These are phyloP conservation scores for Dolomedes plantarius DNA, from an alignment of 2,888 invertebrate genomes.

Conservation along the genomic window DNA sequence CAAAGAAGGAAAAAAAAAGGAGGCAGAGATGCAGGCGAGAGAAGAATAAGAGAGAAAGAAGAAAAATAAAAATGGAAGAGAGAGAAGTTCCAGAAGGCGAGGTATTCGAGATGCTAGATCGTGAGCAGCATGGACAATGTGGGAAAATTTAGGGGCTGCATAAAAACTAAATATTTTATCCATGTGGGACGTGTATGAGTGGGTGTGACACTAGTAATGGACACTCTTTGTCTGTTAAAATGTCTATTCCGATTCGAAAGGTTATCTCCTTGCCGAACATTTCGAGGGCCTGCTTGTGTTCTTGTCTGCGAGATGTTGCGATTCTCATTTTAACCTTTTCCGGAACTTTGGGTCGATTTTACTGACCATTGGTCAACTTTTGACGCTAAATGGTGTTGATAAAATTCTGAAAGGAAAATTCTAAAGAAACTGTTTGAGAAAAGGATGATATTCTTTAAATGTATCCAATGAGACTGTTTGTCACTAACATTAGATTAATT, in stretches of 20 bases:
- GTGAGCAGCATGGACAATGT: constrained; percentile 69
- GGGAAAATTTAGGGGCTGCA: constrained; percentile 51
- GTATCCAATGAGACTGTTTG: too few relatives aligned
- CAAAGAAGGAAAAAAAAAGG: background rate
- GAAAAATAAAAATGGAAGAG: constrained; percentile 36
- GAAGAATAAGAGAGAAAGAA: background rate
- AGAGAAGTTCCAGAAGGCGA: constrained; percentile 51
- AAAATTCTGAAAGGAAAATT: too few relatives aligned
- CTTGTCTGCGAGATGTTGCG: too few relatives aligned
- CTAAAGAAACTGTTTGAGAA: too few relatives aligned
- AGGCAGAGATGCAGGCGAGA: constrained; percentile 8
- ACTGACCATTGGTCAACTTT: too few relatives aligned
- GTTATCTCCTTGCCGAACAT: too few relatives aligned
- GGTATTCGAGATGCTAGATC: constrained; percentile 69
- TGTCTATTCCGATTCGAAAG: background rate
- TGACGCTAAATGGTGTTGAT: too few relatives aligned
- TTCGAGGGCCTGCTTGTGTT: too few relatives aligned
- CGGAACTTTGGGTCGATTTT: too few relatives aligned
- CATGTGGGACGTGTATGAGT: background rate
- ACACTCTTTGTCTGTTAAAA: background rate
- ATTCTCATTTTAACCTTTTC: too few relatives aligned
- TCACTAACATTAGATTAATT: too few relatives aligned
- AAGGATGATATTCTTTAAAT: too few relatives aligned
- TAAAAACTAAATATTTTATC: constrained; percentile 48
- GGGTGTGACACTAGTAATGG: background rate